Evolutionary conservation across 2,888 invertebrate species (phyloP), one percentile per base, ranked within the genome.

Genomic region (Heteromyza rotundicornis): DNA sequence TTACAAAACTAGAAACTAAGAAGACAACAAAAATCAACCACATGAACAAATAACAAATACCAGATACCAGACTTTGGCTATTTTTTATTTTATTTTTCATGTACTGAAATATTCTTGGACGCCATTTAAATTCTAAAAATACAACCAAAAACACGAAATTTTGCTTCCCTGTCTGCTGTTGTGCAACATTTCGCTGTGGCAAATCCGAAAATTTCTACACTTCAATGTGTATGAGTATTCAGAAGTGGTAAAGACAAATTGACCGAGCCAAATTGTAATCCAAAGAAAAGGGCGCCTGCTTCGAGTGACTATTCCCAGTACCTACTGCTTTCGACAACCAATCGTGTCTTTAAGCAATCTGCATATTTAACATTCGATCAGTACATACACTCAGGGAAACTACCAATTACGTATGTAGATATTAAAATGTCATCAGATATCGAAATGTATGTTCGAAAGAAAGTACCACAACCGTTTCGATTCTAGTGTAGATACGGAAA

Each of bases 121-220:
- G 47, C 44, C 24, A 53, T 53, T 51, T 59, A 27, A 44, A 27
- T 40, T 27, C 44, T 20, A 44, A 40, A 53, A 27, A 58, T 27
- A 49, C 35, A 53, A 27, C 19, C 23, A 19, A 59, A 40, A 53
- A 32, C 53, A 32, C 32, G 12, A 32, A 53, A 53, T 27, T 49
- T 50, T 20, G 24, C 47, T 20, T 3, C 10, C 8, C 47, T 47
- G 47, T 47, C 7, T 20, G 19, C 19, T 40, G 8, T 40, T 40
- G 40, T 10, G 16, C 10, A 10, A 40, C 40, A n/a, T 40, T 40
- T 40, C 40, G 14, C 3, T 7, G 40, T 40, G 40, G 40, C 5
- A 40, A 40, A 40, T 40, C n/a, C n/a, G n/a, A n/a, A n/a, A n/a
- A n/a, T n/a, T n/a, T n/a, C n/a, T n/a, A n/a, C n/a, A n/a, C n/a